Evolutionary conservation across 2,888 invertebrate genomes (phyloP), one percentile per base, ranked within the genome.

Genomic region (Caenorhabditis sinica): DNA sequence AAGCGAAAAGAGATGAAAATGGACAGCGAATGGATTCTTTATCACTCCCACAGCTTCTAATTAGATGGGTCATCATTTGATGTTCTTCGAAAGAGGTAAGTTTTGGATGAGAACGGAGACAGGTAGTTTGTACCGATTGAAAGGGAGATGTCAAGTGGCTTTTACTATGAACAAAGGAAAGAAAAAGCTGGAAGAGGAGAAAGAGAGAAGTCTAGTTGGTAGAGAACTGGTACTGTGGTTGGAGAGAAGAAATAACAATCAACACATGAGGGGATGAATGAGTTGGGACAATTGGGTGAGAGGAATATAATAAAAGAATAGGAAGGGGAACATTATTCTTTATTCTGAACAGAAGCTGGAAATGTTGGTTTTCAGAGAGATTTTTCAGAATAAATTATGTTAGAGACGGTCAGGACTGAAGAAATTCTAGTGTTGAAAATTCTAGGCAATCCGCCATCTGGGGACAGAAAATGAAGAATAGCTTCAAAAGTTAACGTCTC

Each of bases 31-130:
- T 11, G 13, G 43, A 65, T 25, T 65, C 25, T 60, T 68, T 81
- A 73, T 81, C 81, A 77, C 61, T 77, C 11, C 40, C 23, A n/a
- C 28, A 66, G 49, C 49, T 65, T 66, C 28, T 61, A 63, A 77
- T 77, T 71, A 77, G 63, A 61, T 5, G 69, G 69, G 69, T 69
- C 69, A 69, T 56, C 25, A 28, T 28, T 65, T 25, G 25, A 8
- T 17, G 71, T 72, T 60, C 60, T 25, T 23, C 6, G n/a, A 25
- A 15, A 36, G 43, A 30, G 40, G 23, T 53, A 23, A 49, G 36
- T 61, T 61, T 73, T 61, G 33, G 30, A 69, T 20, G 23, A 40
- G 36, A 17, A 11, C 36, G 23, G 23, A 30, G 23, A 60, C 20
- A 33, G 61, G 72, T 60, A 49, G 43, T 68, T 53, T 0, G 30